Evolutionary conservation across 2,113 vertebrate species (phyloP).

Genomic region (Phrynocephalus versicolor): DNA sequence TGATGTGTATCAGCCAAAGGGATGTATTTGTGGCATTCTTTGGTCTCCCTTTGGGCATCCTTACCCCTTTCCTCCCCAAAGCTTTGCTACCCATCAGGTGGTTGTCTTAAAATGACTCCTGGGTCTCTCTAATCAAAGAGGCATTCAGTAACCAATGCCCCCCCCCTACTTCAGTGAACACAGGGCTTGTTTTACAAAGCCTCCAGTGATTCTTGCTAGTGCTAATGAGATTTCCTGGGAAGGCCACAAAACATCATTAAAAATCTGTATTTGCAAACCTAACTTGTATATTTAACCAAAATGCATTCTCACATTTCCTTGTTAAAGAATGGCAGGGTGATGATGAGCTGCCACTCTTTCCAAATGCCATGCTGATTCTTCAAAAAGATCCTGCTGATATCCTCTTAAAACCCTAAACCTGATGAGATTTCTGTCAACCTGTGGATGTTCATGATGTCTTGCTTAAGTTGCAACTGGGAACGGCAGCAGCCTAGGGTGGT

Average conservation of each 20-base stretch:
- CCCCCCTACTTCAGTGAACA: constrained; percentile 17
- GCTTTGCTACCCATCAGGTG: constrained; percentile 37
- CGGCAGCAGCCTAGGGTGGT: too few species aligned
- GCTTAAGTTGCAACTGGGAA: too few species aligned
- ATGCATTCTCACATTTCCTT: constrained; percentile 41
- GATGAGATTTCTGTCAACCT: too few species aligned
- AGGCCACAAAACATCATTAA: constrained; percentile 64
- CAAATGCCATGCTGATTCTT: too few species aligned
- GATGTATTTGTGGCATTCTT: constrained; percentile 36
- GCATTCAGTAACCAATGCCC: constrained; percentile 46
- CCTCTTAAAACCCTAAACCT: too few species aligned
- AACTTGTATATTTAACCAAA: constrained; percentile 58
- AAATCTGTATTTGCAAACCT: constrained; percentile 63
- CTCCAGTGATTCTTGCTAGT: constrained; percentile 42
- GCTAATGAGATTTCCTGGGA: constrained; percentile 72
- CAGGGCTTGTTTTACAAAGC: constrained; percentile 46
- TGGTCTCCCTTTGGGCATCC: constrained; percentile 48
- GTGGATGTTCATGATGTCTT: too few species aligned
- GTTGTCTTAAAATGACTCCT: constrained; percentile 47
- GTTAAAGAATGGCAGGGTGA: constrained; percentile 49
- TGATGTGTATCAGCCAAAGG: constrained; percentile 36
- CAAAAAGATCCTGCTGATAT: constrained; percentile 15
- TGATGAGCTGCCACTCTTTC: constrained; percentile 20
- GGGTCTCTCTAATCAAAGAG: constrained; percentile 52
- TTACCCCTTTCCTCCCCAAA: constrained; percentile 42